Conservation (phyloP, 2,113 vertebrate species). For the Petroica traversi region DNA sequence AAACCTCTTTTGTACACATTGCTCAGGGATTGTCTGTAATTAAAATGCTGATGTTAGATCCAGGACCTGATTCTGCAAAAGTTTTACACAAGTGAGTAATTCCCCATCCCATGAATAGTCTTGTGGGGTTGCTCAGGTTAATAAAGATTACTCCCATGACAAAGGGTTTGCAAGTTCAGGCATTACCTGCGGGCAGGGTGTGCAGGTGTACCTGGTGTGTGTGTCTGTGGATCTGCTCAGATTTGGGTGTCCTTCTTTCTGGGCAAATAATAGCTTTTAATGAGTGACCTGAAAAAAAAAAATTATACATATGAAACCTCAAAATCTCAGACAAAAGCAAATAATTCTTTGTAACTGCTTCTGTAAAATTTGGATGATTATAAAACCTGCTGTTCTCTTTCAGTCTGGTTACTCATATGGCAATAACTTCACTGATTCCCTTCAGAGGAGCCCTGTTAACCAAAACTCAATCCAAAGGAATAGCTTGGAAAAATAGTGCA, state of each 20-base stretch:
- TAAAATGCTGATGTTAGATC: slow-evolving; percentile 80
- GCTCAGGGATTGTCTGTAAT: slow-evolving; percentile 81
- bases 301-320: not conserved
- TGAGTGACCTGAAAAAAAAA: not conserved
- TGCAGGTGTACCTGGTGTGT: not conserved
- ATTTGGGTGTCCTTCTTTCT: not conserved
- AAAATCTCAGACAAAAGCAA: not conserved
- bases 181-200: not conserved
- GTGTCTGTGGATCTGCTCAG: not conserved
- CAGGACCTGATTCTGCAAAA: slow-evolving; percentile 63
- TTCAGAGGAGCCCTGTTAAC: not conserved
- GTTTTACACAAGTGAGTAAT: slow-evolving; percentile 60
- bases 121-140: slow-evolving; percentile 24
- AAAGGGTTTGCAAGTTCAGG: slow-evolving; percentile 39
- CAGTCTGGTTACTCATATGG: not conserved
- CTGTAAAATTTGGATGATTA: not conserved
- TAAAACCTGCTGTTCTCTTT: not conserved
- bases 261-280: not conserved
- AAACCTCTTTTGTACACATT: slow-evolving; percentile 81
- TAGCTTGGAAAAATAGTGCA: not conserved
- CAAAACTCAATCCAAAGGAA: not conserved
- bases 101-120: slow-evolving; percentile 53
- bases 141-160: slow-evolving; percentile 39
- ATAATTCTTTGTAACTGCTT: not conserved
- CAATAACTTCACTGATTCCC: not conserved